Percentiles rank a stretch among this genome's conserved stretches.
Conservation (phyloP, 2,797 vertebrate species). For the Phoebastria nigripes region DNA sequence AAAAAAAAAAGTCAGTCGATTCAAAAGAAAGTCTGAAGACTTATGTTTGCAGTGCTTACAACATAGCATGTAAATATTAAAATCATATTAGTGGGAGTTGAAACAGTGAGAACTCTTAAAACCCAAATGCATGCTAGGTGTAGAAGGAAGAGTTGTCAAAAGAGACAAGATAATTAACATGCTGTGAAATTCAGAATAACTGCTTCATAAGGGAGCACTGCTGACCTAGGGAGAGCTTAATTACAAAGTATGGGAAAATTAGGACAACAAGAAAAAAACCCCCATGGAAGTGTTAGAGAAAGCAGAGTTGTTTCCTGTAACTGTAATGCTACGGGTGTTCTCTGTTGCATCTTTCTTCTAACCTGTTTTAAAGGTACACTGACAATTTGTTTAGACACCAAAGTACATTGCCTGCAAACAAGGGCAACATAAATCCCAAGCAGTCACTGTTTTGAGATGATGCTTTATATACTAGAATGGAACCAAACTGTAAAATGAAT, state of each 20-base stretch:
- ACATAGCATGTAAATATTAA: neutral
- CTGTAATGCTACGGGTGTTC: neutral
- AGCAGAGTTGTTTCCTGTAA: neutral
- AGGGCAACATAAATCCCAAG: neutral
- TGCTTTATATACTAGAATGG: neutral
- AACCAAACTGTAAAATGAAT: neutral
- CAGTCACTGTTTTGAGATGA: neutral
- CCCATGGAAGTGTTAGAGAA: neutral
- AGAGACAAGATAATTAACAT: neutral
- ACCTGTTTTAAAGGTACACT: neutral
- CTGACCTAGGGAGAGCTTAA: constrained; percentile 35
- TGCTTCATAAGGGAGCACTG: neutral
- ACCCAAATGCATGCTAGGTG: neutral
- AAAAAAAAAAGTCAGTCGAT: neutral
- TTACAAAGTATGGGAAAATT: neutral
- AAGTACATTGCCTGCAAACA: neutral
- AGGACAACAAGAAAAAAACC: neutral
- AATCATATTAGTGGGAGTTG: neutral
- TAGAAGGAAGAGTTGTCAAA: neutral
- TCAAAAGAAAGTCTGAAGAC: neutral
- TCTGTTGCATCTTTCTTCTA: neutral
- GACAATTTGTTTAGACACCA: neutral
- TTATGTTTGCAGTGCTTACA: neutral
- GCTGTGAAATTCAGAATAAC: constrained; percentile 37
- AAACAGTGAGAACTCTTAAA: constrained; percentile 24